These are phyloP conservation scores for Mythimna impura DNA, from an alignment of 2,888 invertebrate species.

Conservation along the genomic window DNA sequence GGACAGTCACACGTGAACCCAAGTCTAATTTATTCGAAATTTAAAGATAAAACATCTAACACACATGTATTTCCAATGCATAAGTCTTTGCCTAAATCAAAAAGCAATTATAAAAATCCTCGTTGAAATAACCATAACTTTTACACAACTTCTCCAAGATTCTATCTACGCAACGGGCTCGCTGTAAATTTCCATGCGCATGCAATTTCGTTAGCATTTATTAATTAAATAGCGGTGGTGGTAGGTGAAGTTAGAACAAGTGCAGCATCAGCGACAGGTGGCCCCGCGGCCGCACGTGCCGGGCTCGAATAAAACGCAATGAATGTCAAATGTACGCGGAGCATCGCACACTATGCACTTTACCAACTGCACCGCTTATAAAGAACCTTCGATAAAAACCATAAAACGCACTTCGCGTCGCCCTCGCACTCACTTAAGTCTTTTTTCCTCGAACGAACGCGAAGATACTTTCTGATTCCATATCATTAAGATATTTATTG, in stretches of 20 bases:
- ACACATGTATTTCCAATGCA: conserved; percentile 2
- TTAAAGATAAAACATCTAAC: conserved; percentile 25
- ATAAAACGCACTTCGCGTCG: conserved; percentile 73
- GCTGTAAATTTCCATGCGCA: conserved; percentile 29
- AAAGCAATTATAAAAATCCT: conserved; percentile 4
- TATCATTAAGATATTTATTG: conserved; percentile 90
- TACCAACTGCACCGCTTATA: conserved; percentile 53
- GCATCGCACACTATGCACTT: conserved; percentile 64
- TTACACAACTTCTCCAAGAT: conserved; percentile 19
- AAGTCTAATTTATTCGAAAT: conserved; percentile 35
- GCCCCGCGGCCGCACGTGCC: conserved; percentile 84
- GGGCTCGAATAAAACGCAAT: conserved; percentile 87
- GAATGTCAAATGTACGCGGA: conserved; percentile 87
- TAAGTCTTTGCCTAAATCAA: conserved; percentile 13
- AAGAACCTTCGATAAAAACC: conserved; percentile 70
- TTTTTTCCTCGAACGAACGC: conserved; percentile 67
- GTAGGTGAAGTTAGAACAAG: conserved; percentile 72
- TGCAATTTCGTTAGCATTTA: conserved; percentile 64
- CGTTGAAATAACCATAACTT: conserved; percentile 15
- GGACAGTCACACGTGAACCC: conserved; percentile 43
- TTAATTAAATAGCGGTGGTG: conserved; percentile 60
- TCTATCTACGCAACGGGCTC: neutral
- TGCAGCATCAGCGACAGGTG: conserved; percentile 88
- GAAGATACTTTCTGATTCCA: conserved; percentile 90
- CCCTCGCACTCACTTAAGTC: conserved; percentile 70